A percentile compares a stretch with the other conserved stretches of the same genome.
These are phyloP conservation scores for Archegozetes longisetosus DNA, from an alignment of 1,140 invertebrate species.

Conservation along the genomic window DNA sequence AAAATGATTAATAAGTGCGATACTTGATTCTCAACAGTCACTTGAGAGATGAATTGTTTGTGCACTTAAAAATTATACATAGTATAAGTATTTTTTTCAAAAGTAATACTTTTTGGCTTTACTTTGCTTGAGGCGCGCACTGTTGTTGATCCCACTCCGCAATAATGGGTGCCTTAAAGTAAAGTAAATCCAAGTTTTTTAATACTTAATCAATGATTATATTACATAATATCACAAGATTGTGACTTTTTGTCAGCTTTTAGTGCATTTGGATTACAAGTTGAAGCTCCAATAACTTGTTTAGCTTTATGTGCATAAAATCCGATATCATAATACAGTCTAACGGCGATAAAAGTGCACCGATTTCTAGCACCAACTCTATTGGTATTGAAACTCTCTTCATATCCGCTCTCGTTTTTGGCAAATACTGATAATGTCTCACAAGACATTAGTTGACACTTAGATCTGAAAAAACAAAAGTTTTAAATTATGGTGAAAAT, in stretches of 20 bases:
- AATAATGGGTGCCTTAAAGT: no score
- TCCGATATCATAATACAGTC: background rate
- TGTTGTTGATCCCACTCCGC: no score
- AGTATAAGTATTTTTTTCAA: no score
- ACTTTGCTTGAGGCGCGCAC: no score
- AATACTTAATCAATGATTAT: no score
- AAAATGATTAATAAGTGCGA: no score
- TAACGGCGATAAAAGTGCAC: background rate
- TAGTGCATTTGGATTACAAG: background rate
- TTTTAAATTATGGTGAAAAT: no score
- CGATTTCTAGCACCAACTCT: background rate
- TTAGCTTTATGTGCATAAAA: background rate
- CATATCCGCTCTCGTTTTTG: background rate
- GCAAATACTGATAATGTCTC: background rate
- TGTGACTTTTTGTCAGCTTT: background rate
- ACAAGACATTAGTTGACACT: background rate
- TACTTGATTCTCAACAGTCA: no score
- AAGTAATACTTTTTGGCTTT: no score
- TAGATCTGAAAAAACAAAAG: background rate
- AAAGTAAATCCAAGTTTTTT: no score
- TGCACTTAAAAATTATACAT: no score
- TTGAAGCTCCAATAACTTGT: background rate
- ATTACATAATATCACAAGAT: background rate
- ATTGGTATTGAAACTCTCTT: background rate
- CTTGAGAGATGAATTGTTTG: no score